phyloP scores from a whole-genome alignment of 2,797 vertebrate genomes.

The Menidia menidia region DNA sequence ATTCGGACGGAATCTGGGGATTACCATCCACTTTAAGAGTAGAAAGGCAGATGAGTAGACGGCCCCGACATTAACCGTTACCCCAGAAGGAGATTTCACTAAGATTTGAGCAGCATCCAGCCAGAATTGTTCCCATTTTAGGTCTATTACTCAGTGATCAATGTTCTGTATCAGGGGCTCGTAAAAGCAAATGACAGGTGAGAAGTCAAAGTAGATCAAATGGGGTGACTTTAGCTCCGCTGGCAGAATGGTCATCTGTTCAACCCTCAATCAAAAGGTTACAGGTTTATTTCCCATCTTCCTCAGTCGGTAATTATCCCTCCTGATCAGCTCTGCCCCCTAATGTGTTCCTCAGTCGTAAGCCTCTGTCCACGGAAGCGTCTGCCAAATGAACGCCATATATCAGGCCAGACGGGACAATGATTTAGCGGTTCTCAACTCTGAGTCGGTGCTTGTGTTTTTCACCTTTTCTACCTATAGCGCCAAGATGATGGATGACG shows the following conservation, averaged over 20 bases:
- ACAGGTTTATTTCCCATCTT: background rate
- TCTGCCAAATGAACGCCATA: background rate
- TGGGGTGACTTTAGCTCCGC: background rate
- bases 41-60: background rate
- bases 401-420: background rate
- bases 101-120: no score
- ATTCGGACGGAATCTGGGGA: background rate
- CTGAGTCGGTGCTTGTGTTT: constrained; percentile 16
- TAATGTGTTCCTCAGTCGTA: background rate
- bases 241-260: background rate
- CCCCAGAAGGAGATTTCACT: no score
- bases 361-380: background rate
- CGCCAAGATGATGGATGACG: constrained; percentile 20
- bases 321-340: background rate
- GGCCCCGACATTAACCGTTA: no score
- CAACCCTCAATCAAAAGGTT: background rate
- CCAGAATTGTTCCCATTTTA: no score
- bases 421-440: constrained; percentile 8
- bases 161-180: no score
- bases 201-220: no score
- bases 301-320: background rate
- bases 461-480: constrained; percentile 31
- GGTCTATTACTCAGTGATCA: no score
- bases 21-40: background rate
- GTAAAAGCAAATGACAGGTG: no score